phyloP scores from a whole-genome alignment of 2,888 invertebrate species.

The Acanthosepion esculentum region DNA sequence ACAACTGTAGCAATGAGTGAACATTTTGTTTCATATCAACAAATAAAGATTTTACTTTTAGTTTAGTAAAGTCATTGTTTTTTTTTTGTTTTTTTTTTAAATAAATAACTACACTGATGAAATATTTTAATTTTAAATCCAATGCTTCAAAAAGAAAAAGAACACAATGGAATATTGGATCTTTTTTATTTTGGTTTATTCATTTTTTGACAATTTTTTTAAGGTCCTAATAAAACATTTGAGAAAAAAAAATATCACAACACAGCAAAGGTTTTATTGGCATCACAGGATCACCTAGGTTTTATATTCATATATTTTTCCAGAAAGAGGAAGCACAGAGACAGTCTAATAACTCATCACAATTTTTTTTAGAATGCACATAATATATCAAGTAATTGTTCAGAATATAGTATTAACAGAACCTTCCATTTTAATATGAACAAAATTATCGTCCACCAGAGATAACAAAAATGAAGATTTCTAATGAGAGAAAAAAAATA shows the following conservation, averaged over 20 bases:
- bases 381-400: neutral
- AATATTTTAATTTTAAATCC: neutral
- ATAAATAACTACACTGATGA: neutral
- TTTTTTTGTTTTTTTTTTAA: neutral
- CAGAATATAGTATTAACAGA: neutral
- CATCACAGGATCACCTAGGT: neutral
- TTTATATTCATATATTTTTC: neutral
- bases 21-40: neutral
- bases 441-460: neutral
- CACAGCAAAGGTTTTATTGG: neutral
- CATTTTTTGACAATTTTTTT: neutral
- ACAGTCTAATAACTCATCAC: neutral
- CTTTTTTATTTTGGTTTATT: neutral
- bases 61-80: neutral
- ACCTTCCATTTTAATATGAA: neutral
- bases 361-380: neutral
- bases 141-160: neutral
- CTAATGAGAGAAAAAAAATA: neutral
- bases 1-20: neutral
- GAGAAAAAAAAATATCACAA: neutral
- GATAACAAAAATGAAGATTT: neutral
- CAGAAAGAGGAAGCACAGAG: neutral
- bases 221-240: neutral
- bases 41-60: neutral
- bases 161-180: neutral